These are phyloP conservation scores for Zoanthus sociatus DNA, from an alignment of 92 coral and sea anemone genomes.

Conservation along the genomic window DNA sequence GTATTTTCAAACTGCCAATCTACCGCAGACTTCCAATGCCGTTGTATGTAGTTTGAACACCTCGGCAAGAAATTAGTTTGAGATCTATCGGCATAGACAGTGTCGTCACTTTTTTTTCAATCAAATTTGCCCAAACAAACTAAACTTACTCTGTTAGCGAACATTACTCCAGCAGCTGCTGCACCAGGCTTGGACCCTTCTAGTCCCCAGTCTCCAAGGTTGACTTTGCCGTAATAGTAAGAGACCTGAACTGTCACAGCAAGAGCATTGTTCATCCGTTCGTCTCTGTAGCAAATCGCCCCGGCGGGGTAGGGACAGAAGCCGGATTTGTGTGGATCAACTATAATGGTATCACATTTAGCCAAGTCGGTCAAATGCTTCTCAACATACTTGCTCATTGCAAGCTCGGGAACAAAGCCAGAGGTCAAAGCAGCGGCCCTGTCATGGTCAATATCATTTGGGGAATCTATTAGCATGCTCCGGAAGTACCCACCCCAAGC, in stretches of 20 bases:
- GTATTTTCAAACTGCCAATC: no score
- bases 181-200: conserved; percentile 86
- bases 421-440: not conserved
- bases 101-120: no score
- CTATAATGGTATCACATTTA: conserved; percentile 69
- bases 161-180: conserved; percentile 71
- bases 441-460: not conserved
- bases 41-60: no score
- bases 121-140: no score
- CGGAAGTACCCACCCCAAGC: conserved; percentile 97
- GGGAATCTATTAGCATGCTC: conserved; percentile 68
- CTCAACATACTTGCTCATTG: conserved; percentile 54
- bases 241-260: conserved; percentile 57
- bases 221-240: conserved; percentile 65
- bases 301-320: conserved; percentile 81
- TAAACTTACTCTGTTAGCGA: conserved; percentile 68
- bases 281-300: conserved; percentile 70
- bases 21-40: no score
- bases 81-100: no score
- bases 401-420: conserved; percentile 62
- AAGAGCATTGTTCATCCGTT: conserved; percentile 69
- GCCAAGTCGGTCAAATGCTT: conserved; percentile 55
- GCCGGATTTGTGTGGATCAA: conserved; percentile 85
- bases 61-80: no score
- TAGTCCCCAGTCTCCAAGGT: conserved; percentile 65